Conservation (phyloP, 30 jellyfish, hydroid and myxozoan genomes). For the Aurelia coerulea region DNA sequence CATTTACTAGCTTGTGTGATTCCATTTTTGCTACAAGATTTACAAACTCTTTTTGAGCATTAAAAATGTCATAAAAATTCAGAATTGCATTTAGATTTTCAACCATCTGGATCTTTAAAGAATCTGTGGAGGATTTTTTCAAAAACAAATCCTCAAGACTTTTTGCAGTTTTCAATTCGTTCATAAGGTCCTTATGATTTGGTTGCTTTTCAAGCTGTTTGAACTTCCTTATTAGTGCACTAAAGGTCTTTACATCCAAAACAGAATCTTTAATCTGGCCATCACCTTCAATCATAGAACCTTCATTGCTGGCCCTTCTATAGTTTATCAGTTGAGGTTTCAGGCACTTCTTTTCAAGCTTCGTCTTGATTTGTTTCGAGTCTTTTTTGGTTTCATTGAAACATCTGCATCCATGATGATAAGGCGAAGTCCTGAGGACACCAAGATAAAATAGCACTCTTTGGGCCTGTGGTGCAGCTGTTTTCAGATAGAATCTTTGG, state of each 20-base stretch:
- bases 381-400: no score
- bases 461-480: no score
- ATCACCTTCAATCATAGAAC: no score
- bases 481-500: no score
- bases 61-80: constrained; percentile 40
- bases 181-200: neutral
- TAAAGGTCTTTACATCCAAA: neutral
- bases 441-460: no score
- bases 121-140: neutral
- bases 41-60: neutral
- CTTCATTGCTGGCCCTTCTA: no score
- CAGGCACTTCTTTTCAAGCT: no score
- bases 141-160: neutral
- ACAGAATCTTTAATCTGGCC: no score
- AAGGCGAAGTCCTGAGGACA: no score
- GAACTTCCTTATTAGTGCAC: neutral
- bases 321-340: no score
- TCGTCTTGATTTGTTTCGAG: no score
- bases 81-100: constrained; percentile 38
- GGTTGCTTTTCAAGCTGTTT: constrained; percentile 21
- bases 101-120: constrained; percentile 5
- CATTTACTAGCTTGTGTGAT: constrained; percentile 27
- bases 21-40: constrained; percentile 18
- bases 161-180: neutral
- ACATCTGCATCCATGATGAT: no score